Evolutionary conservation across 2,797 vertebrate species (phyloP).

Genomic region (Anniella stebbinsi): DNA sequence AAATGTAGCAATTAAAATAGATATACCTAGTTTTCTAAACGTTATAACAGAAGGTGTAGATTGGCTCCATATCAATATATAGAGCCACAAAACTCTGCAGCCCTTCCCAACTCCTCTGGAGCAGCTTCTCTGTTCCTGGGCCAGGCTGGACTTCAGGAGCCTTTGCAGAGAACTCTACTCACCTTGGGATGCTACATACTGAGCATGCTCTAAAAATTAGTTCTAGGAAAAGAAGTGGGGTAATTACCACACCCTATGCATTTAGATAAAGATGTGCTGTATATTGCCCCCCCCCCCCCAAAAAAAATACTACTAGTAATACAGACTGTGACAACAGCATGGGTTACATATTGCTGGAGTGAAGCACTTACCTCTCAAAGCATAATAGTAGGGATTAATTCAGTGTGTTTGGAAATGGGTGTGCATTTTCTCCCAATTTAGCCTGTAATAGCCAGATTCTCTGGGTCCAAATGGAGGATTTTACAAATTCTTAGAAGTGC

Average conservation of each 20-base stretch:
- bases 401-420: neutral
- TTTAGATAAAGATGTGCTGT: too few species aligned
- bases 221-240: neutral
- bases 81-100: neutral
- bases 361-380: neutral
- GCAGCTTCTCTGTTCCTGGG: too few species aligned
- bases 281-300: neutral
- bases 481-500: constrained; percentile 1
- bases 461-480: neutral
- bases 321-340: neutral
- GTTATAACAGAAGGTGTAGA: too few species aligned
- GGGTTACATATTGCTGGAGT: neutral
- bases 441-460: neutral
- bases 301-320: neutral
- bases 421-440: neutral
- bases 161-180: too few species aligned
- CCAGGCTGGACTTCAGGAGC: neutral
- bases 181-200: neutral
- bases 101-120: neutral
- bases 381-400: neutral
- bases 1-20: too few species aligned
- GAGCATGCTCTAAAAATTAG: neutral
- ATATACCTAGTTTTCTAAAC: too few species aligned
- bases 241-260: neutral
- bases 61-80: too few species aligned